Percentiles rank a stretch among this genome's conserved stretches.
Conservation (phyloP, 2,113 vertebrate genomes). For the Numenius arquata region DNA sequence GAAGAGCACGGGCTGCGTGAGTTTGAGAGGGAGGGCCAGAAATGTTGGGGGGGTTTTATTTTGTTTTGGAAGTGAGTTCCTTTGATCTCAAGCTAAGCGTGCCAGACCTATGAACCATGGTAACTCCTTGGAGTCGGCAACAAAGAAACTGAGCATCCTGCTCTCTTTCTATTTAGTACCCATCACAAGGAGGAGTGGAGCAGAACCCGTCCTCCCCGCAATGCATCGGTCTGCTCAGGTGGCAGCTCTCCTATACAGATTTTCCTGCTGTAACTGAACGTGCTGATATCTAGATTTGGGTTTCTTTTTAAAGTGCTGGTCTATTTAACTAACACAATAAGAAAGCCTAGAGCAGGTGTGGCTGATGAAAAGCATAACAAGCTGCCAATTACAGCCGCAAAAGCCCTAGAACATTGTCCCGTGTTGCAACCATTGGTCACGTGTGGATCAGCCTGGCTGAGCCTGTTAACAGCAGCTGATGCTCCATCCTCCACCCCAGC, state of each 20-base stretch:
- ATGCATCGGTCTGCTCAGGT: accelerated
- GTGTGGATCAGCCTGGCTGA: background rate
- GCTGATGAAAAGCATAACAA: background rate
- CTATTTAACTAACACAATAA: background rate
- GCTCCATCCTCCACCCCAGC: background rate
- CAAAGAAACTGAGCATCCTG: background rate
- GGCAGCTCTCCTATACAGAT: background rate
- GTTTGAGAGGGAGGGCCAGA: background rate
- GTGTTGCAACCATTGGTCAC: background rate
- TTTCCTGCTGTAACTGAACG: background rate
- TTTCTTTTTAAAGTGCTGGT: background rate
- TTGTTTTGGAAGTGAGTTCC: background rate
- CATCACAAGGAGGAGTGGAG: background rate
- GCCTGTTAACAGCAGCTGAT: background rate
- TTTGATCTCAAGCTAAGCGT: background rate
- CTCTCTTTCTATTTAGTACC: background rate
- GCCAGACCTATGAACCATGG: background rate
- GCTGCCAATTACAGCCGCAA: background rate
- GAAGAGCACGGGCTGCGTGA: background rate
- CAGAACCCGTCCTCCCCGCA: background rate
- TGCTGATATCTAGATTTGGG: background rate
- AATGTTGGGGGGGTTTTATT: background rate
- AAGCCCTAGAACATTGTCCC: background rate
- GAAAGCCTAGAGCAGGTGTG: background rate
- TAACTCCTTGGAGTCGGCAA: background rate